Base-by-base conservation (phyloP, 1,140 invertebrate species). In the Drosophila navojoa region DNA sequence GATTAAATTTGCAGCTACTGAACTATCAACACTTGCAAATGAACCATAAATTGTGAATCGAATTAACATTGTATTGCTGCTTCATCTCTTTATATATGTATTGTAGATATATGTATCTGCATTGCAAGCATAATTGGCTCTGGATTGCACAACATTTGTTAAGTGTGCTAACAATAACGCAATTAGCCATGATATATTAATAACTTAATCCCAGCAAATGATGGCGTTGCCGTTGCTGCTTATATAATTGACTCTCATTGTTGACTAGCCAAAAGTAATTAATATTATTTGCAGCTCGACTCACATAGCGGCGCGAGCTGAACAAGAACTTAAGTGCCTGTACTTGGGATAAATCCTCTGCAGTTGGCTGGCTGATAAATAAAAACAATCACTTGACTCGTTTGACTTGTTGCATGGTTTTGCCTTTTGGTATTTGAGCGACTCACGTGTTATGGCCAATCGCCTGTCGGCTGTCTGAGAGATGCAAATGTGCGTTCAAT, bases 1-100 rank as follows among this genome's bases (percentile, higher is more conserved):
- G 84, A 79, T 38, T 42, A 44, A 72, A 68, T 59, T 42, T 49
- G 29, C 53, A 53, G 81, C 82, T 85, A 87, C 81, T 62, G 81
- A 71, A 75, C 71, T 47, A 77, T 81, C 81, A 74, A 76, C 81
- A 86, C 74, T 85, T 85, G 81, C 74, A 81, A 85, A 76, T 79
- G 60, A 55, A 87, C 80, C 76, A 86, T 86, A 73, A 67, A 67
- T 75, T 47, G 60, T 45, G 44, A 61, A 44, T 25, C 32, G 44
- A 50, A 59, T 55, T 50, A 61, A 52, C 10, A 38, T 38, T 38
- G 5, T 29, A 9, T 32, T 11, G 11, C 35, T 38, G 35, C 35
- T 71, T 15, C 52, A 10, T 5, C 11, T 0, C 2, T 22, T 11
- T 19, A 25, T 49, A 63, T 57, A 29, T 22, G 4, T 29, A 29